Evolutionary conservation across 1,140 invertebrate species (phyloP), one percentile per base, ranked within the genome.

Genomic region (Pomacea maculata): DNA sequence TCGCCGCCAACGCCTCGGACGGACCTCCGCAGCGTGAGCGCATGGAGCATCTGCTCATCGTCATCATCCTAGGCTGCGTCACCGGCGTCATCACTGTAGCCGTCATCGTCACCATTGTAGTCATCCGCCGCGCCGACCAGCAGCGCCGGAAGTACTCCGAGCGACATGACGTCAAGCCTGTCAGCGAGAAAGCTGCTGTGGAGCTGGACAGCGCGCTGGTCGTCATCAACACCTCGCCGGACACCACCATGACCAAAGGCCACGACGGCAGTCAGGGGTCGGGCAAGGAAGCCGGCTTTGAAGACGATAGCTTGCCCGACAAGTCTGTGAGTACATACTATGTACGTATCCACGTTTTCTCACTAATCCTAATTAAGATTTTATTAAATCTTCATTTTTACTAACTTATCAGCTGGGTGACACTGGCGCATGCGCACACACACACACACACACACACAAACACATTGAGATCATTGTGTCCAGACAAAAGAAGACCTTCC

Each of bases 61-160:
- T 85, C 77, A 81, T 85, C 75, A 85, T 85, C 73, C 68, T 85
- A 64, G 84, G 84, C 55, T 78, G 76, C 54, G 70, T 85, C 72
- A 85, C 84, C 7, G 84, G 84, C 29, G 70, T 83, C 61, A 78
- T 85, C 64, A 83, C 84, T 29, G 82, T 85, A n/a, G 84, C 82
- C 19, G 84, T 85, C 74, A 83, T 85, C 61, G 78, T 85, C 72
- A 85, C 84, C 45, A 85, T 85, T 52, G 78, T 80, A 12, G 73
- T 83, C 70, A 85, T 85, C 55, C 72, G 81, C n/a, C 76, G 82
- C 10, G 78, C 82, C 7, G 84, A 85, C 75, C 34, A 61, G n/a
- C 80, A 83, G 34, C 70, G 80, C 14, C 57, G 80, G 77, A 84
- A 80, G 57, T 80, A 83, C 67, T 15, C 75, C 0, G 65, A 72